Conservation (phyloP, 2,797 vertebrate species). For the Sebastes steindachneri region DNA sequence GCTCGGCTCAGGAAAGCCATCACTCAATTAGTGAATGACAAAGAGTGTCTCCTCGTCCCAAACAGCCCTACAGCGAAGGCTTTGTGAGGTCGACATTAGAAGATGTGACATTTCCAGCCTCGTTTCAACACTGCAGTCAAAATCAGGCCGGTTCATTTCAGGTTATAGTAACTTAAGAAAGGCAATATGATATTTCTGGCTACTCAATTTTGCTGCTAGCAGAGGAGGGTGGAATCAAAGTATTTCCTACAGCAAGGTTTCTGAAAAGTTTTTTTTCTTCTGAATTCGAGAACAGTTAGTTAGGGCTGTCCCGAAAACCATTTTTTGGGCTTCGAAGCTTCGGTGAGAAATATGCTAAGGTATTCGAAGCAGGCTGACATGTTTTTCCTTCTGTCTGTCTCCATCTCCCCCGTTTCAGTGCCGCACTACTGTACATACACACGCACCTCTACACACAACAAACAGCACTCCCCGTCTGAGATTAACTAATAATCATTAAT, state of each 20-base stretch:
- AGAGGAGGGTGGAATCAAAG: not conserved
- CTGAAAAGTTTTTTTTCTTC: not conserved
- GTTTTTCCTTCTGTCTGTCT: too few species aligned
- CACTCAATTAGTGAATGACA: slow-evolving; percentile 47
- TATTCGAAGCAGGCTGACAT: too few species aligned
- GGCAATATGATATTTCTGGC: slow-evolving; percentile 13
- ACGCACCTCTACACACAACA: too few species aligned
- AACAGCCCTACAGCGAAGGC: slow-evolving; percentile 1
- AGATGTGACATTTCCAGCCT: slow-evolving; percentile 30
- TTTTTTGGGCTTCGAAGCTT: too few species aligned
- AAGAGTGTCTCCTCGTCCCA: slow-evolving; percentile 1
- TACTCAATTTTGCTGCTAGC: not conserved
- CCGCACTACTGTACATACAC: too few species aligned
- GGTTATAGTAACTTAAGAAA: slow-evolving; percentile 32
- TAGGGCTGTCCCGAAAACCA: too few species aligned
- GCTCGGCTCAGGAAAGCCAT: slow-evolving; percentile 25
- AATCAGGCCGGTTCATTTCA: slow-evolving; percentile 43
- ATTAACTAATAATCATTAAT: too few species aligned
- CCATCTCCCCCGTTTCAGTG: too few species aligned
- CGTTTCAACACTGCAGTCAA: not conserved
- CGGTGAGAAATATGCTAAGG: too few species aligned
- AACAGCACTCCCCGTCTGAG: too few species aligned
- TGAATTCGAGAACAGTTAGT: not conserved
- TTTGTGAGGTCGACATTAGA: not conserved
- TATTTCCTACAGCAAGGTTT: not conserved